phyloP scores from a whole-genome alignment of 92 coral and sea anemone species.

The Zoanthus sociatus region DNA sequence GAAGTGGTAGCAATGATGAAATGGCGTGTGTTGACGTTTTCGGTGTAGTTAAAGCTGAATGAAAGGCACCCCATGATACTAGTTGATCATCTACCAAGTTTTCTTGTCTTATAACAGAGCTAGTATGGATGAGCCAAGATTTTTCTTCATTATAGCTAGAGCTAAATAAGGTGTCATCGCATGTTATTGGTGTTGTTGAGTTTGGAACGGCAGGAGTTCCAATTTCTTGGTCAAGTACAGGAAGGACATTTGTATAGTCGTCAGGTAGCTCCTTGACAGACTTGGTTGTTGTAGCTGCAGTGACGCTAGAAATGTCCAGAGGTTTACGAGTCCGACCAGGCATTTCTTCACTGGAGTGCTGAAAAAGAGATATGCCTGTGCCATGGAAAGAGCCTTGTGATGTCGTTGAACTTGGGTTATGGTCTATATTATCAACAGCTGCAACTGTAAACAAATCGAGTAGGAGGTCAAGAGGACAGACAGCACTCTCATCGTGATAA shows the following conservation, averaged over 20 bases:
- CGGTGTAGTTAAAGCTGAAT: conserved; percentile 13
- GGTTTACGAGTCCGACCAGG: conserved; percentile 37
- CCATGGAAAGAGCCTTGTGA: conserved; percentile 76
- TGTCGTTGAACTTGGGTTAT: conserved; percentile 76
- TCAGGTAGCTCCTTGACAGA: conserved; percentile 29
- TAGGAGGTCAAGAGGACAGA: conserved; percentile 61
- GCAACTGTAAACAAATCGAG: conserved; percentile 63
- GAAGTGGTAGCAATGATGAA: conserved; percentile 42
- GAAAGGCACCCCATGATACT: conserved; percentile 18
- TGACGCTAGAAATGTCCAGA: conserved; percentile 34
- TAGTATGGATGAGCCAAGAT: conserved; percentile 10
- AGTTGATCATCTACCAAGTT: conserved; percentile 16
- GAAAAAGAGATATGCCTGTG: conserved; percentile 71
- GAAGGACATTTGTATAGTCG: conserved; percentile 17
- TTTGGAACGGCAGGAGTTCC: conserved; percentile 19
- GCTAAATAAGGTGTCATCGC: conserved; percentile 17
- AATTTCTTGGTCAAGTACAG: conserved; percentile 14
- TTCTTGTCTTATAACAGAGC: conserved; percentile 16
- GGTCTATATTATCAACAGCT: conserved; percentile 78
- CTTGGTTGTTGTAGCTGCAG: conserved; percentile 15
- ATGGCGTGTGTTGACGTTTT: conserved; percentile 17
- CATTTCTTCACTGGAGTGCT: conserved; percentile 46
- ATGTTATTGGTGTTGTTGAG: conserved; percentile 13
- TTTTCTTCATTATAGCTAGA: conserved; percentile 14
- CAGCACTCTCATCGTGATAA: conserved; percentile 62